These are phyloP conservation scores for Nothoprocta perdicaria DNA, from an alignment of 2,113 vertebrate genomes.

Conservation along the genomic window DNA sequence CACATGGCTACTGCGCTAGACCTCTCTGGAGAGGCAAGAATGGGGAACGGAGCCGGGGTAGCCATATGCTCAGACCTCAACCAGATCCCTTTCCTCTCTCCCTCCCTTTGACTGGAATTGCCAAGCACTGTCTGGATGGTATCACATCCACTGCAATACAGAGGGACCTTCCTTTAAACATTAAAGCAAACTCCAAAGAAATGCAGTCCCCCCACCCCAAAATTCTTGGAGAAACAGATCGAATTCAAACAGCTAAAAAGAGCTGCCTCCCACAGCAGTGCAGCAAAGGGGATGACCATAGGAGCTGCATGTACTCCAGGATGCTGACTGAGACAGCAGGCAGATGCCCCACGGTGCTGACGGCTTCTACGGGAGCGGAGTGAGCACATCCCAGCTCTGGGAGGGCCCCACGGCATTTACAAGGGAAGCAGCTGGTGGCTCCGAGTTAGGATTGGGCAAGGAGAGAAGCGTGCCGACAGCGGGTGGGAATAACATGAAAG, in stretches of 20 bases:
- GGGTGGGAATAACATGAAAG: not conserved
- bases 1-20: not conserved
- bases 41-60: not conserved
- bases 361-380: not conserved
- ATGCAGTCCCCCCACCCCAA: not conserved
- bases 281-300: not conserved
- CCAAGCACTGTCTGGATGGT: not conserved
- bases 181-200: not conserved
- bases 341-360: not conserved
- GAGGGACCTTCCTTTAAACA: not conserved
- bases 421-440: not conserved
- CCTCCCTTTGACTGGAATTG: not conserved
- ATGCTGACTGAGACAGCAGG: not conserved
- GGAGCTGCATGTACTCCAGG: not conserved
- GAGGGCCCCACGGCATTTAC: not conserved
- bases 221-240: not conserved
- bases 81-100: not conserved
- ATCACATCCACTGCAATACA: not conserved
- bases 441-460: not conserved
- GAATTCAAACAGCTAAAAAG: not conserved
- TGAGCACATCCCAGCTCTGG: fast-evolving
- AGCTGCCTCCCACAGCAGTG: not conserved
- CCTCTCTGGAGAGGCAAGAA: not conserved
- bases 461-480: not conserved
- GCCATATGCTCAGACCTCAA: too few species aligned